phyloP scores from a whole-genome alignment of 2,797 vertebrate genomes.

The Molossus molossus region DNA sequence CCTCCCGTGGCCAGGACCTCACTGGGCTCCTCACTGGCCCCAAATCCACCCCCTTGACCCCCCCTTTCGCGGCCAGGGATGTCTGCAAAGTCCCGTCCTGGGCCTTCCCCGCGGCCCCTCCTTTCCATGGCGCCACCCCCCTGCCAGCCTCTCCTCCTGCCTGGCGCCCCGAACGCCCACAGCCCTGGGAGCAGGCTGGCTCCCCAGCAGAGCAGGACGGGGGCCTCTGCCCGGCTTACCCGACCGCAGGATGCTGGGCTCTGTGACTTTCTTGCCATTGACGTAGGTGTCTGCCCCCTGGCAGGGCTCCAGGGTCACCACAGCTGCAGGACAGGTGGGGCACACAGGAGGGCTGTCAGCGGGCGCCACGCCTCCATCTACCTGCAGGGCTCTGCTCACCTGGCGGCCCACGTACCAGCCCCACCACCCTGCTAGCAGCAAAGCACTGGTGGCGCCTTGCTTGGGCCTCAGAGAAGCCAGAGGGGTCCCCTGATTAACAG shows the following conservation, averaged over 20 bases:
- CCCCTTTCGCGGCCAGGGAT: neutral
- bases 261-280: slow-evolving; percentile 97
- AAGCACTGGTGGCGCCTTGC: fast-evolving
- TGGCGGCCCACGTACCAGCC: neutral
- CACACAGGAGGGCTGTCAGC: neutral
- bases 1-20: neutral
- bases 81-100: too few species aligned
- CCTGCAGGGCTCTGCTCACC: too few species aligned
- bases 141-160: neutral
- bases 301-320: slow-evolving; percentile 96
- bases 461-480: neutral
- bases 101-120: too few species aligned
- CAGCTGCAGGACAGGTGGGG: slow-evolving; percentile 82
- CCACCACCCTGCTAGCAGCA: neutral
- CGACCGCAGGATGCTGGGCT: slow-evolving; percentile 96
- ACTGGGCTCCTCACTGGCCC: neutral
- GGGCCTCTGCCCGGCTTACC: slow-evolving; percentile 88
- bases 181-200: neutral
- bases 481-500: neutral
- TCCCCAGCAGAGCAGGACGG: neutral
- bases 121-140: neutral
- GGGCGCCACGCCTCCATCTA: neutral
- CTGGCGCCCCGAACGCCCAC: neutral
- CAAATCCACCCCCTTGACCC: neutral
- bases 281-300: slow-evolving; percentile 97